Conservation (phyloP, 2,797 vertebrate genomes). For the Acipenser ruthenus region DNA sequence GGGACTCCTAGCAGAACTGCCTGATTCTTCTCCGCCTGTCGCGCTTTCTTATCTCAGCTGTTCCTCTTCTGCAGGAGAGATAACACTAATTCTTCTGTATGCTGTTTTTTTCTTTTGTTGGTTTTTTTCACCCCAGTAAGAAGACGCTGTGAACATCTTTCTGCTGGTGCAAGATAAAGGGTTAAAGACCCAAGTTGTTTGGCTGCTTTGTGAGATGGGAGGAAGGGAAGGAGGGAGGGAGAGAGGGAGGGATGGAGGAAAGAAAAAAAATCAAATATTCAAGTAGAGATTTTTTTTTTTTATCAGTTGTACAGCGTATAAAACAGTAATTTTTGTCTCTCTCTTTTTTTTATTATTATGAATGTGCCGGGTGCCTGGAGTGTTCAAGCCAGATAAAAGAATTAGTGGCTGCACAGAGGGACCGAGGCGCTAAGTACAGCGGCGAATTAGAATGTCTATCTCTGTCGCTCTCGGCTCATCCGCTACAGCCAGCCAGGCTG, state of each 20-base stretch:
- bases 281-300: constrained; percentile 80
- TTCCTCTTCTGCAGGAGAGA: constrained; percentile 92
- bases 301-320: constrained; percentile 78
- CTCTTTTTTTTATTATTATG: constrained; percentile 54
- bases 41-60: constrained; percentile 86
- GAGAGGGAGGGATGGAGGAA: constrained; percentile 23
- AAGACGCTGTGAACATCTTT: constrained; percentile 83
- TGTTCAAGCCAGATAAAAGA: constrained; percentile 99
- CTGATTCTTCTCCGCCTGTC: constrained; percentile 77
- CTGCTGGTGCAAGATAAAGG: constrained; percentile 97
- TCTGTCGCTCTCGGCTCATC: constrained; percentile 93
- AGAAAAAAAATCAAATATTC: constrained; percentile 84
- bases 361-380: constrained; percentile 90
- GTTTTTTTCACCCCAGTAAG: constrained; percentile 41
- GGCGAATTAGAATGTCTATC: constrained; percentile 95
- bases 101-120: constrained; percentile 64
- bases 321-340: constrained; percentile 79
- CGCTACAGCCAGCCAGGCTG: constrained; percentile 73
- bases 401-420: constrained; percentile 91
- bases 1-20: constrained; percentile 52
- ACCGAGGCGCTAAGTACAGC: constrained; percentile 79
- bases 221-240: constrained; percentile 18
- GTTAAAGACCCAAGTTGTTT: constrained; percentile 93
- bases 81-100: constrained; percentile 97
- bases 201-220: constrained; percentile 67